Base-by-base conservation (phyloP, 2,797 vertebrate genomes). In the Brotula barbata region DNA sequence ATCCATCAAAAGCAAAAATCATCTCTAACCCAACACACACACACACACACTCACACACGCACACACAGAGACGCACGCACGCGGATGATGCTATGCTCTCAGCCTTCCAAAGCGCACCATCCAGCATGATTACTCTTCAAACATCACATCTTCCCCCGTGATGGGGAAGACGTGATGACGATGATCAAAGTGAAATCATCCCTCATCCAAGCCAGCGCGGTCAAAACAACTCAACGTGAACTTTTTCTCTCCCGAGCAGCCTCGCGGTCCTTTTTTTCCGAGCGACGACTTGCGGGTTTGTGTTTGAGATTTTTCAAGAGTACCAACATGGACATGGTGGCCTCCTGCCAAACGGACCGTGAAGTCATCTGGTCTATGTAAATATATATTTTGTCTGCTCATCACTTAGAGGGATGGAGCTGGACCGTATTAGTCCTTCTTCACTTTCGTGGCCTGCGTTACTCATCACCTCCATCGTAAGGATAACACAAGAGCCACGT, bases 161-260 rank as follows among this genome's bases (percentile, higher is more conserved):
- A 12, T 14, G 13, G 9, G 9, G 9, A 39, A 4, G 25, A 36
- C 16, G 61, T 67, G 56, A 73, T 69, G 71, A 82, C n/a, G 61
- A 42, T 10, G 59, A 80, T 86, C 75, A 80, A 88, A 88, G 85
- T 33, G 13, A 53, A 77, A 82, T 74, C 51, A 61, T 78, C 69
- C 58, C 68, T 75, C 73, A 70, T 60, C 82, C 58, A 87, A 37
- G 31, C 58, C 64, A 77, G 72, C 63, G 73, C 48, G 60, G 71
- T 70, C 59, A 80, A 77, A 86, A 83, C 72, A 84, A 64, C 66
- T 46, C 12, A 17, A 34, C 16, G 23, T 36, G 15, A 75, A 65
- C 53, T 61, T 61, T 48, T n/a, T n/a, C n/a, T n/a, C 10, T 36
- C 33, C 48, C 49, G 41, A 59, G 41, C 49, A 68, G 47, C 39